Conservation (phyloP, 2,797 vertebrate species). For the Heteromormyrus szaboi region DNA sequence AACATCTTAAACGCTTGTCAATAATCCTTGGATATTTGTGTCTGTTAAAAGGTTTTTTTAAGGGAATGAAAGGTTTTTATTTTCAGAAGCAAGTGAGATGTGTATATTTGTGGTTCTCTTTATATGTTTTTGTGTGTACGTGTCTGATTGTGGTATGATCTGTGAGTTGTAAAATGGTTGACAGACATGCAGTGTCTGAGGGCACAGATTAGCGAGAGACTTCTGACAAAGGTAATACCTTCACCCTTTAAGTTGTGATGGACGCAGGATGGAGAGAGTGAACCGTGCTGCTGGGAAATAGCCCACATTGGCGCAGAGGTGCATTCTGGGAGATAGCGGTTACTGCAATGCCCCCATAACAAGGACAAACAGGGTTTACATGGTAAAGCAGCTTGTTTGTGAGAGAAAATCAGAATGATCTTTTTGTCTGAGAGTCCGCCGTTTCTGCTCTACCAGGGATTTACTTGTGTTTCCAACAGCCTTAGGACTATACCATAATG, state of each 20-base stretch:
- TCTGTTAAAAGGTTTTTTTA: constrained; percentile 47
- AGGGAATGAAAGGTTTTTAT: constrained; percentile 45
- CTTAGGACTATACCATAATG: not conserved
- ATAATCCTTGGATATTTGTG: constrained; percentile 44
- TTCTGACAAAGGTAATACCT: constrained; percentile 51
- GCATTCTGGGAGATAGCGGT: not conserved
- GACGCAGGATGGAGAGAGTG: not conserved
- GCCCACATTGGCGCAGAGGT: not conserved
- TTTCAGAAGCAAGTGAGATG: constrained; percentile 21
- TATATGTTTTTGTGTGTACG: constrained; percentile 20
- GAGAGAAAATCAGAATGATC: not conserved
- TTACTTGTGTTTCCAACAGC: not conserved
- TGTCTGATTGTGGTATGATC: not conserved
- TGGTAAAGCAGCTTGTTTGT: not conserved
- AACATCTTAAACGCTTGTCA: constrained; percentile 24
- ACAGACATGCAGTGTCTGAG: not conserved
- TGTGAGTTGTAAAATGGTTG: not conserved
- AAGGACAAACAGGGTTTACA: not conserved
- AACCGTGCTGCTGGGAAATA: not conserved
- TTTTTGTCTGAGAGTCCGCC: not conserved
- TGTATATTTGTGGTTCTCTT: constrained; percentile 31
- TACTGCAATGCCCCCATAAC: not conserved
- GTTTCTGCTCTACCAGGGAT: not conserved
- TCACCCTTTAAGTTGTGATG: not conserved
- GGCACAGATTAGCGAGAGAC: not conserved